Evolutionary conservation across 1,140 invertebrate species (phyloP), one percentile per base, ranked within the genome.

Genomic region (Diorhabda carinulata): DNA sequence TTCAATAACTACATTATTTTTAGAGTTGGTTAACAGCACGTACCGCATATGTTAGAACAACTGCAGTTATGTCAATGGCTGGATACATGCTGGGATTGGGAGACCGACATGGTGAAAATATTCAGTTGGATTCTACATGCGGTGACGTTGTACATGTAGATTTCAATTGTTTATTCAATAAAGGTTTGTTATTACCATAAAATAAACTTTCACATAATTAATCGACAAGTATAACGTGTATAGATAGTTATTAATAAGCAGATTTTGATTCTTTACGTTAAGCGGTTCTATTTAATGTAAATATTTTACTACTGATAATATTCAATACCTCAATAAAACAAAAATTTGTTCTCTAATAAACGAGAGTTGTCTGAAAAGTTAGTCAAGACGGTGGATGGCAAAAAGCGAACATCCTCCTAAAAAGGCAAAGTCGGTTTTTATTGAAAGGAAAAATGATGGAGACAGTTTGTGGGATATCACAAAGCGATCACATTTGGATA

Each of bases 101-200:
- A 4, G 98, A 99, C 84, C 87, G 98, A 41, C 98, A 99, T 82
- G 93, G 95, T 2, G 98, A 99, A 84, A 99, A 99, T 81, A 97
- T 99, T 73, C 84, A 98, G 2, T 87, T 99, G 72, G 96, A 99
- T 83, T 90, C 92, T 0, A 92, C 87, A 10, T 92, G 88, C 76
- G 98, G 97, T 0, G 95, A 99, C 78, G 89, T 91, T 3, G 91
- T 99, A 3, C 98, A 99, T 81, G 97, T 99, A 0, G 98, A 99
- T 82, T 99, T 98, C 78, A 99, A 98, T 81, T 97, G 96, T 78
- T 82, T 99, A 7, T 99, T 99, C 80, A 98, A 99, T 81, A 92
- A 91, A 83, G 91, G 85, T 83, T 81, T 77, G 57, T 66, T 25
- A 25, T 25, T 25, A 25, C 1, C 25, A 25, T 25, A 25, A 25